Base-by-base conservation (phyloP, 2,113 vertebrate species). In the Microcebus griseorufus region DNA sequence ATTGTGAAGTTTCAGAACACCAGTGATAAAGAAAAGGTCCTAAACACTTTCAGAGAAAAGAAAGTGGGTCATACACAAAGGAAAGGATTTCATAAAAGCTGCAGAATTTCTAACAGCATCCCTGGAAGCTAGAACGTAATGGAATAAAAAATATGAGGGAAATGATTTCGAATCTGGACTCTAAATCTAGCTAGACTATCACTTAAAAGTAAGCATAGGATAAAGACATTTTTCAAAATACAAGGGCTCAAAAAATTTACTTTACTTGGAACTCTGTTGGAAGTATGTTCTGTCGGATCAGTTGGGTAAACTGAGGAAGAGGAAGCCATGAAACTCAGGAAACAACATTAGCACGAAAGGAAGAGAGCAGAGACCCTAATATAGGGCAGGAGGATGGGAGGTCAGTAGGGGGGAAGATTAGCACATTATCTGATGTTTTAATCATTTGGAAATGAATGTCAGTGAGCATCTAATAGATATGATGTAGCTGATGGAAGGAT, bases 151-250 rank as follows among this genome's bases (percentile, higher is more conserved):
- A 37, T 27, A 37, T 18, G 89, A 65, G 1, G 1, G 51, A 93
- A 76, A n/a, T 67, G 20, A 42, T 51, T 90, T 92, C 34, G 82
- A 62, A 78, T 23, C 37, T 51, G 13, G 60, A 75, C 83, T 78
- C 51, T 53, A 88, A 82, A 91, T 76, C 13, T 29, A 96, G 67
- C 6, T 87, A 69, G 39, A 67, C 9, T n/a, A 16, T 42, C 75
- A 51, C 32, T 94, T 18, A 81, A 67, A 81, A 60, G n/a, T 58
- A 94, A 87, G 39, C 39, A 42, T 23, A 80, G n/a, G 70, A 64
- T 80, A 76, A 91, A 96, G 67, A 53, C 3, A 11, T 87, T 86
- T 91, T 87, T 60, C 81, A 82, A 32, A 42, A 69, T 91, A 76
- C 27, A 91, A 87, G 42, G 27, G 45, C 14, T 91, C 48, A 51